A percentile compares a stretch with the other conserved stretches of the same genome.
phyloP scores from a whole-genome alignment of 2,888 invertebrate species.

The Thereva nobilitata region DNA sequence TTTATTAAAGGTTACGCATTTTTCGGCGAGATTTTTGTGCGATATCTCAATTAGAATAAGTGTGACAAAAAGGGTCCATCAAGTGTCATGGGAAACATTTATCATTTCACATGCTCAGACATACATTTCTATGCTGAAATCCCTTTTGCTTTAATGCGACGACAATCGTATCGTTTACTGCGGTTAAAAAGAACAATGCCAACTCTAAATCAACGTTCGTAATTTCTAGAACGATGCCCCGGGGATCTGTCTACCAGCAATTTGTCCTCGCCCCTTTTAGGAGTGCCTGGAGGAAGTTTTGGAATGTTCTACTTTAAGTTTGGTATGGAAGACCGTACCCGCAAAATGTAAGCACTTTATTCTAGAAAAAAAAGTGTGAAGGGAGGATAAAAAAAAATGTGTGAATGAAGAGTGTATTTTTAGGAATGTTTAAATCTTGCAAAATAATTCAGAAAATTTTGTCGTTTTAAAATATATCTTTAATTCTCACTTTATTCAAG shows the following conservation, averaged over 20 bases:
- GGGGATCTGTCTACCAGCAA: conserved; percentile 43
- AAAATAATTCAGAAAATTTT: no score
- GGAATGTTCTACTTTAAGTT: no score
- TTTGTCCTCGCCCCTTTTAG: conserved; percentile 33
- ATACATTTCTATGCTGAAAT: conserved; percentile 12
- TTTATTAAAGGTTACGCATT: conserved; percentile 16
- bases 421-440: no score
- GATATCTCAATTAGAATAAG: conserved; percentile 36
- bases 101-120: conserved; percentile 10
- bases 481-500: no score
- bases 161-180: conserved; percentile 27
- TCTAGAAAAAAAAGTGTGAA: no score
- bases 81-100: conserved; percentile 33
- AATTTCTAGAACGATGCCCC: conserved; percentile 53
- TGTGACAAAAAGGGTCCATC: conserved; percentile 7
- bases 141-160: conserved; percentile 21
- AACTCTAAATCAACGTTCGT: conserved; percentile 47
- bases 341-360: no score
- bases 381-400: no score
- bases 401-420: no score
- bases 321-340: no score
- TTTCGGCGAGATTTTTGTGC: conserved; percentile 16
- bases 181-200: conserved; percentile 37
- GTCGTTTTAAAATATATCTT: no score
- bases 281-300: not conserved